These are phyloP conservation scores for Siniperca obscura DNA, from an alignment of 2,797 vertebrate genomes.

Conservation along the genomic window DNA sequence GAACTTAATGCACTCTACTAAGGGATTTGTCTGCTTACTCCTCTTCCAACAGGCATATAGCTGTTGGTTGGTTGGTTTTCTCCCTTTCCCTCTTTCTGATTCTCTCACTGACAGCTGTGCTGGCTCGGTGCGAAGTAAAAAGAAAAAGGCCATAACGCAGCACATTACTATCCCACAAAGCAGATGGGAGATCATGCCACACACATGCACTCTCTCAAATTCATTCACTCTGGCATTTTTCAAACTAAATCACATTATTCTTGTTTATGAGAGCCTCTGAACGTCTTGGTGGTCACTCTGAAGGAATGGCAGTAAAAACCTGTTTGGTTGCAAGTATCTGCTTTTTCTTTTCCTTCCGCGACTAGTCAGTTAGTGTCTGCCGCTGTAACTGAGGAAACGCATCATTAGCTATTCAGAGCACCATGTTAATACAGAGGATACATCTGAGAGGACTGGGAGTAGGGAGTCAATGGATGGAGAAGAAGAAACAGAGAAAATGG, in stretches of 20 bases:
- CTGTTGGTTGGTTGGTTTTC: conserved; percentile 21
- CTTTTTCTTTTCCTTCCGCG: not conserved
- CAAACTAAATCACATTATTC: conserved; percentile 37
- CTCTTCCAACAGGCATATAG: conserved; percentile 20
- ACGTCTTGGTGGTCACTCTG: conserved; percentile 41
- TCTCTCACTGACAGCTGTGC: conserved; percentile 66
- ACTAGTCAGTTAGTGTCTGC: conserved; percentile 4
- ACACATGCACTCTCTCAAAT: conserved; percentile 56
- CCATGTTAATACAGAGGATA: conserved; percentile 18
- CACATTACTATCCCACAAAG: conserved; percentile 64
- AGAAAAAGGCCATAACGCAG: conserved; percentile 57
- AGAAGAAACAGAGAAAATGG: not conserved
- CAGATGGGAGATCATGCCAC: conserved; percentile 74
- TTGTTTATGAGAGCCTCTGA: conserved; percentile 35
- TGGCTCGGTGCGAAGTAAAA: conserved; percentile 64
- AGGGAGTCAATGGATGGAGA: conserved; percentile 16
- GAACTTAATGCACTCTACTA: conserved; percentile 34
- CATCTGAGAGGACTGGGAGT: conserved; percentile 8
- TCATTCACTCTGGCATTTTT: conserved; percentile 41
- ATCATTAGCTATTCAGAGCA: conserved; percentile 44
- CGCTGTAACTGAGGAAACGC: conserved; percentile 28
- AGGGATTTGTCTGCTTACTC: conserved; percentile 21
- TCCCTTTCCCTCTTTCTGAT: conserved; percentile 15
- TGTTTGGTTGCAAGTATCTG: conserved; percentile 11
- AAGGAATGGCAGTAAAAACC: conserved; percentile 37